Evolutionary conservation across 2,888 invertebrate genomes (phyloP).

Genomic region (Neocrepidodera transversa): DNA sequence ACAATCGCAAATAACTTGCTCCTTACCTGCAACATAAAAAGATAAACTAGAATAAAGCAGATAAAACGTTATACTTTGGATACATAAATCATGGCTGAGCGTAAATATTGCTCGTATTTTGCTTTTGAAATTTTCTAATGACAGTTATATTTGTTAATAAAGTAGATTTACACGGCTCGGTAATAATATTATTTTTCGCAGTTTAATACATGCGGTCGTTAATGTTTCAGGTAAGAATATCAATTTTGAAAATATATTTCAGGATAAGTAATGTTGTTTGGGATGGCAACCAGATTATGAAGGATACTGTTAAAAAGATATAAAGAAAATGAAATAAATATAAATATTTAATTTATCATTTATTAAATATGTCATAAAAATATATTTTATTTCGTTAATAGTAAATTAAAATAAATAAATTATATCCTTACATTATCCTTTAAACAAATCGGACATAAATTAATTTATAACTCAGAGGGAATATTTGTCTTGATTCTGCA

Average conservation of each 20-base stretch:
- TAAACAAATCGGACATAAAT: no score
- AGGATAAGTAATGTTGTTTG: no score
- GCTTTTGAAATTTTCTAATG: constrained; percentile 32
- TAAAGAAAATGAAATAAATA: no score
- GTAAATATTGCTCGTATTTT: constrained; percentile 39
- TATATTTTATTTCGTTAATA: no score
- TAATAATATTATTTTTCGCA: constrained; percentile 37
- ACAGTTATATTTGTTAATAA: constrained; percentile 32
- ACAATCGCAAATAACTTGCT: constrained; percentile 30
- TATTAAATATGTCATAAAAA: no score
- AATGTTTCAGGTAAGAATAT: constrained; percentile 29
- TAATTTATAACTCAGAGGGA: no score
- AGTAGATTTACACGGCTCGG: constrained; percentile 12
- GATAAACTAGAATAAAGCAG: constrained; percentile 30
- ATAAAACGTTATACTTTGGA: constrained; percentile 13
- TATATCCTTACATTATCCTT: no score
- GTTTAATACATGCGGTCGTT: constrained; percentile 23
- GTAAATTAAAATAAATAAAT: no score
- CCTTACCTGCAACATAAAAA: constrained; percentile 52
- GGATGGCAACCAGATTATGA: no score
- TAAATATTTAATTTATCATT: no score
- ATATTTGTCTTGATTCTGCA: no score
- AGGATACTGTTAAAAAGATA: no score
- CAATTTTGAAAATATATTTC: constrained; percentile 23
- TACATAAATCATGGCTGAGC: constrained; percentile 36